Evolutionary conservation across 1,140 invertebrate species (phyloP), one percentile per base, ranked within the genome.

Genomic region (Stenopsyche tienmushanensis): DNA sequence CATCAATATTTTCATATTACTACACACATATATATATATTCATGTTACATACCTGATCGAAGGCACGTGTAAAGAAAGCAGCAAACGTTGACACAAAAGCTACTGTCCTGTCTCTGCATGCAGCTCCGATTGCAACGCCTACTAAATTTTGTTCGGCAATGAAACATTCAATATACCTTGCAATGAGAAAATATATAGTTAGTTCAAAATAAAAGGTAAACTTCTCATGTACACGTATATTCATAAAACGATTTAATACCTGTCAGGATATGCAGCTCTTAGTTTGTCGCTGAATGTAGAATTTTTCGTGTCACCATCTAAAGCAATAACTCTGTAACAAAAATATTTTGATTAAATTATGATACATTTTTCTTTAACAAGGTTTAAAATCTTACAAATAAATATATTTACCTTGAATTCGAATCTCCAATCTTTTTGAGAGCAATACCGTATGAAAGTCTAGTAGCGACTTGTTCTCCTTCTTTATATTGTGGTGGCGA

Each of bases 141-240:
- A 98, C 93, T 71, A 98, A 78, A 81, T 98, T 99, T 83, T 99
- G 97, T 78, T 99, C 98, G 57, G 97, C 97, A 75, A 99, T 99
- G 80, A 92, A 99, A 78, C 97, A 98, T 80, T 99, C 97, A 62
- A 99, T 88, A 77, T 94, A 98, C 68, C 94, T 88, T n/a, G n/a
- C n/a, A 26, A 2, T 62, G 60, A 34, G 29, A 34, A 34, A 13
- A 34, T 34, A 5, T 7, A 34, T 34, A 10, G 10, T 57, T 7
- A 21, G 15, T 57, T 10, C 24, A 13, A 21, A 53, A 53, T 5
- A 53, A 45, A 39, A 65, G 60, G 62, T 13, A 34, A 52, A 62
- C n/a, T n/a, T n/a, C n/a, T n/a, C n/a, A n/a, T n/a, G n/a, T n/a
- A n/a, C n/a, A n/a, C n/a, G 58, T 23, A 57, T 60, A 64, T 17